Conservation (phyloP, 2,888 invertebrate species). For the Chaetogeoica ovagalla region DNA sequence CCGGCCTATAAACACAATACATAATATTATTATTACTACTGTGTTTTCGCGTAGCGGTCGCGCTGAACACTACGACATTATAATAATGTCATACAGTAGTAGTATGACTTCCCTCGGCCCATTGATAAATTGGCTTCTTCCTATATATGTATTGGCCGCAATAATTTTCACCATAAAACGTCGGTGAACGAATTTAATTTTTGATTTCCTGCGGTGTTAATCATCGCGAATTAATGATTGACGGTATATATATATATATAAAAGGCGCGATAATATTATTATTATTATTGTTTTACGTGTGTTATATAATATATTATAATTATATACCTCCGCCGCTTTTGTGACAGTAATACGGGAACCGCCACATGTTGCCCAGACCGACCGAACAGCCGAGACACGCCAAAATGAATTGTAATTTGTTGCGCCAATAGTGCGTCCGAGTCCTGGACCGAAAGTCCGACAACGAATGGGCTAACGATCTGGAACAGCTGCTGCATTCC, state of each 20-base stretch:
- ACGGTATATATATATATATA: too few species aligned
- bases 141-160: not conserved
- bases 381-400: slow-evolving; percentile 88
- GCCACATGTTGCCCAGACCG: slow-evolving; percentile 87
- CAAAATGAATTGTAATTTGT: slow-evolving; percentile 85
- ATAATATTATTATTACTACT: too few species aligned
- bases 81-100: too few species aligned
- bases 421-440: slow-evolving; percentile 77
- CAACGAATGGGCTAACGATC: slow-evolving; percentile 56
- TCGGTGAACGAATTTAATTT: slow-evolving; percentile 16
- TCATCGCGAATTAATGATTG: not conserved
- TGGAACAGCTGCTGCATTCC: slow-evolving; percentile 71
- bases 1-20: not conserved
- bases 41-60: not conserved
- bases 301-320: not conserved
- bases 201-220: slow-evolving; percentile 8
- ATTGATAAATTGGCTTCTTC: slow-evolving; percentile 45
- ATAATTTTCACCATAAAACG: slow-evolving; percentile 6
- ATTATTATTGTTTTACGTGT: too few species aligned
- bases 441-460: slow-evolving; percentile 58
- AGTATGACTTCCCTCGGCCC: slow-evolving; percentile 23
- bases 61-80: not conserved
- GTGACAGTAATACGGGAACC: slow-evolving; percentile 90
- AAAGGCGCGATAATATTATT: too few species aligned
- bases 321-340: slow-evolving; percentile 80